Conservation (phyloP, 1,140 invertebrate species). For the Metopolophium dirhodum region DNA sequence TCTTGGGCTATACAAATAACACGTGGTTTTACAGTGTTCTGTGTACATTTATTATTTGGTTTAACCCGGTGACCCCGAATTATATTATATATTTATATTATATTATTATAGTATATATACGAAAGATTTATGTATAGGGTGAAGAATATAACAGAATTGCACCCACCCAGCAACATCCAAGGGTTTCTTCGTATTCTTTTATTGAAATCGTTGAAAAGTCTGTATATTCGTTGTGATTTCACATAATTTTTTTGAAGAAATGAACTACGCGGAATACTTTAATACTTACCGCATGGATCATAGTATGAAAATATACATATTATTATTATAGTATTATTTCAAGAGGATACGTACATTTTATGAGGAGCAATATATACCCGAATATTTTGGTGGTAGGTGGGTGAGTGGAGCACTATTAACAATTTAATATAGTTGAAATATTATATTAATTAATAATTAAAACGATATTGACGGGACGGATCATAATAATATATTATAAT, state of each 20-base stretch:
- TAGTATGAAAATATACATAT: background rate
- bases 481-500: background rate
- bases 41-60: background rate
- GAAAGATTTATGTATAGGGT: background rate
- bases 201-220: background rate
- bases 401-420: background rate
- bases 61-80: background rate
- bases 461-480: background rate
- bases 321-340: background rate
- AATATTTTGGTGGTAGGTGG: background rate
- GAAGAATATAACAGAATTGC: background rate
- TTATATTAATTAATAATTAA: background rate
- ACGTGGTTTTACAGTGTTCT: background rate
- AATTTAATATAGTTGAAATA: background rate
- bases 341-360: background rate
- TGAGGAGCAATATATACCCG: too few relatives aligned
- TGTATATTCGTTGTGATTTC: background rate
- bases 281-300: too few relatives aligned
- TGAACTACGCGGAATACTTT: too few relatives aligned
- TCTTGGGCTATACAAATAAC: background rate
- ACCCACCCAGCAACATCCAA: background rate
- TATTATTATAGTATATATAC: too few relatives aligned
- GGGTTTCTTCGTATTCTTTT: background rate
- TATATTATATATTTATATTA: background rate
- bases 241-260: too few relatives aligned